These are phyloP conservation scores for Hyperoplus immaculatus DNA, from an alignment of 2,797 vertebrate genomes.

Conservation along the genomic window DNA sequence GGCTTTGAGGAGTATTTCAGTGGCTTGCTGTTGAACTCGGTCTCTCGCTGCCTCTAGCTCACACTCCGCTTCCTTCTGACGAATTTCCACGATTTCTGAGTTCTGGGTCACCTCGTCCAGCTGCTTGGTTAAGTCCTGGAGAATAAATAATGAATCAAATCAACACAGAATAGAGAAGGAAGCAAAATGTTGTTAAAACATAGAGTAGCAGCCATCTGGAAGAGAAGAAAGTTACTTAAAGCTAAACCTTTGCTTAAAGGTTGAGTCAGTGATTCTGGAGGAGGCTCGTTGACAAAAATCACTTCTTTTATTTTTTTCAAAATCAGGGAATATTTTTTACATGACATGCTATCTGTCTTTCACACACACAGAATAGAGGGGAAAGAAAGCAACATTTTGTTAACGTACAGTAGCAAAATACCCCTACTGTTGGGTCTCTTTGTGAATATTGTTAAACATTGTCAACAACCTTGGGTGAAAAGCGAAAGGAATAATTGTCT, in stretches of 20 bases:
- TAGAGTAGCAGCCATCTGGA: not conserved
- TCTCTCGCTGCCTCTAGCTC: slow-evolving; percentile 95
- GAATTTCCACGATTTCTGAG: slow-evolving; percentile 92
- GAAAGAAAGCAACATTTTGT: too few relatives aligned
- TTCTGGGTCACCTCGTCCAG: slow-evolving; percentile 96
- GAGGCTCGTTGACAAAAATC: too few relatives aligned
- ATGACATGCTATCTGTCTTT: too few relatives aligned
- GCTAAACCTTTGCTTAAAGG: not conserved
- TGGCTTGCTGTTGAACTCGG: slow-evolving; percentile 95
- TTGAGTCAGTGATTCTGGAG: too few relatives aligned
- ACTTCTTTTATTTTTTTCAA: too few relatives aligned
- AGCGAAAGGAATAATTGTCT: too few relatives aligned
- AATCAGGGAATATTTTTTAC: too few relatives aligned
- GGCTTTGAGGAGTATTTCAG: slow-evolving; percentile 98
- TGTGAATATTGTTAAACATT: too few relatives aligned
- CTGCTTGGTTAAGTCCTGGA: slow-evolving; percentile 94
- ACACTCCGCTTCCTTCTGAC: slow-evolving; percentile 96
- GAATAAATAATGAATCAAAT: slow-evolving; percentile 6
- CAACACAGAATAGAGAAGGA: not conserved
- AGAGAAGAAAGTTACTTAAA: not conserved
- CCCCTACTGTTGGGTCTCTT: too few relatives aligned
- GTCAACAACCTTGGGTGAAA: too few relatives aligned
- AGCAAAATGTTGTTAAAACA: not conserved
- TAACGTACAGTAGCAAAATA: too few relatives aligned
- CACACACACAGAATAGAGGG: too few relatives aligned